Evolutionary conservation across 2,888 invertebrate species (phyloP), one percentile per base, ranked within the genome.

Genomic region (Epinotia brunnichana): DNA sequence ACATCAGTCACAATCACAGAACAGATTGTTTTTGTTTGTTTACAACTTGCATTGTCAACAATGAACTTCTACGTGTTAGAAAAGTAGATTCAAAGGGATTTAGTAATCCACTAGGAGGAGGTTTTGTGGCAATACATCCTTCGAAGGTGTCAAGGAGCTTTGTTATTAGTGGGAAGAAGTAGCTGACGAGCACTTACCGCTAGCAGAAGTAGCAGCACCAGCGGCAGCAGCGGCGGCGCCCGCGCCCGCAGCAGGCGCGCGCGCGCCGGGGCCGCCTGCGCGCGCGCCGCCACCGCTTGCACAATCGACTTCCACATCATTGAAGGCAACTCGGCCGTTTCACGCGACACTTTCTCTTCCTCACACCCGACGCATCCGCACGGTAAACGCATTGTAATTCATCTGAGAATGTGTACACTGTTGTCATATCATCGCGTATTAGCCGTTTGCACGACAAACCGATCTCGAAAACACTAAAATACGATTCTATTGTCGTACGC

Each of bases 261-360:
- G 77, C 79, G 82, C 80, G 83, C 81, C n/a, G 48, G 68, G 53
- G n/a, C 57, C 56, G 64, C 60, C 57, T 74, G 82, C 66, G 17
- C 57, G 44, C 57, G 44, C 62, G 54, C 21, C 54, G 39, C 54
- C 80, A 78, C 81, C 83, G 85, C 90, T 92, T 92, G 92, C 92
- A 90, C 92, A 92, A 92, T 90, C 90, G 90, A 88, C 91, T 90
- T 92, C 92, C 92, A 92, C 92, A 91, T 92, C 91, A 92, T 88
- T 90, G 91, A 90, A 91, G 91, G 90, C 88, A 83, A 91, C 87
- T 88, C 88, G 87, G 81, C 81, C 89, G 90, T 90, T 90, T 91
- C 91, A 90, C 84, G 84, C 86, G 90, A 90, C 89, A 92, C 92
- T 92, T 92, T 92, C 92, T 92, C 92, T 89, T 89, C 83, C 79